phyloP scores from a whole-genome alignment of 1,140 invertebrate species.

The Caligus rogercresseyi region DNA sequence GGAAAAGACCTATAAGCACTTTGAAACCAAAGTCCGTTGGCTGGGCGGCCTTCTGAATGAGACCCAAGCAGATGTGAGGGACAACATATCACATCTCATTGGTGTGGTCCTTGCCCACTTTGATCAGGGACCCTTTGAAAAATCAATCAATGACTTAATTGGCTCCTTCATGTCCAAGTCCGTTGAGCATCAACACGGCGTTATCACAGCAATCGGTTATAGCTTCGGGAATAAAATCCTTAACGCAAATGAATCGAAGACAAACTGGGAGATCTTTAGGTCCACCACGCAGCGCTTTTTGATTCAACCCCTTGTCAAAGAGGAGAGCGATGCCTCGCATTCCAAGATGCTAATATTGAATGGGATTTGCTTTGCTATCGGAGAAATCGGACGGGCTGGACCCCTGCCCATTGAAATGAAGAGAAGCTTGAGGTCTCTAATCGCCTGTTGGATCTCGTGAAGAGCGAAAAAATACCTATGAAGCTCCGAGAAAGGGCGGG shows the following conservation, averaged over 20 bases:
- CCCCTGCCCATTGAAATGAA: constrained; percentile 39
- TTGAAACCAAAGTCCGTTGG: constrained; percentile 9
- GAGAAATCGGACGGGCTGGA: constrained; percentile 44
- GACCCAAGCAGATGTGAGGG: constrained; percentile 52
- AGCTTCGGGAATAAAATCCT: constrained; percentile 44
- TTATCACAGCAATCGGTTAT: constrained; percentile 44
- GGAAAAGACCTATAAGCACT: background rate
- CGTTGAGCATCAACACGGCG: constrained; percentile 53
- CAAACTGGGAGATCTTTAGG: constrained; percentile 6
- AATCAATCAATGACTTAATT: constrained; percentile 26
- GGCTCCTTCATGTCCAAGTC: constrained; percentile 28
- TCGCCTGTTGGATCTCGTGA: constrained; percentile 40
- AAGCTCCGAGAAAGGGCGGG: constrained; percentile 50
- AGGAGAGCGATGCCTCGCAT: constrained; percentile 23
- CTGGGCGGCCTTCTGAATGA: constrained; percentile 41
- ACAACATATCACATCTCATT: constrained; percentile 45
- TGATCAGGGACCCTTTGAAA: constrained; percentile 27
- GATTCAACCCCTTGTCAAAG: background rate
- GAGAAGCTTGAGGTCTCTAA: constrained; percentile 39
- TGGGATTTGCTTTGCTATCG: constrained; percentile 40
- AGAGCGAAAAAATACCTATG: constrained; percentile 35
- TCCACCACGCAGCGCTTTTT: background rate
- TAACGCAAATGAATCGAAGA: constrained; percentile 28
- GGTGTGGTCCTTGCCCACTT: constrained; percentile 41
- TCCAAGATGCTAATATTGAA: constrained; percentile 21